phyloP scores from a whole-genome alignment of 2,888 invertebrate genomes.

The Synergus gifuensis region DNA sequence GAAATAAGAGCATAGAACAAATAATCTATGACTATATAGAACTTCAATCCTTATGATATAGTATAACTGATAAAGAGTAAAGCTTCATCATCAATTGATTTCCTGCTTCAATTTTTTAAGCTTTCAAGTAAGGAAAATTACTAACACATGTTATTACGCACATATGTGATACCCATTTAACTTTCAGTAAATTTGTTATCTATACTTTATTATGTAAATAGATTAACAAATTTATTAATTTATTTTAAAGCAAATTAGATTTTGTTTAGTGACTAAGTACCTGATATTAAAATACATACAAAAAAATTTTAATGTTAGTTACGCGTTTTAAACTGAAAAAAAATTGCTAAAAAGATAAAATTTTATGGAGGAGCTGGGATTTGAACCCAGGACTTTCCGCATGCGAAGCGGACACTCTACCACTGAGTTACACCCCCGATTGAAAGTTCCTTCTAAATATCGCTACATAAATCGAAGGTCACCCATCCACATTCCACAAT shows the following conservation, averaged over 20 bases:
- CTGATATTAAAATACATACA: too few species aligned
- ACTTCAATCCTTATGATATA: background rate
- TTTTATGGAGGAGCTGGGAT: slow-evolving; percentile 72
- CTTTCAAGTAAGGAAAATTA: background rate
- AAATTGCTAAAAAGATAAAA: slow-evolving; percentile 45
- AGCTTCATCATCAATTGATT: background rate
- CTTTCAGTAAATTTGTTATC: background rate
- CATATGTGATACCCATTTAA: background rate
- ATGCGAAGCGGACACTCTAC: slow-evolving; percentile 78
- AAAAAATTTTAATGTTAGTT: background rate
- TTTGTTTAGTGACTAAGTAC: too few species aligned
- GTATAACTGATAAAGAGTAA: background rate
- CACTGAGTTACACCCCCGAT: slow-evolving; percentile 77
- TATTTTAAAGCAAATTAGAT: background rate
- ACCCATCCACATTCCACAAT: background rate
- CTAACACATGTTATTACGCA: background rate
- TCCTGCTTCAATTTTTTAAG: background rate
- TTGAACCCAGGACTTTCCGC: slow-evolving; percentile 78
- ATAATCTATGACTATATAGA: background rate
- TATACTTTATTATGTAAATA: background rate
- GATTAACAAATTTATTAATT: background rate
- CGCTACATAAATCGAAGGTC: background rate
- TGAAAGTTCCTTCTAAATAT: background rate
- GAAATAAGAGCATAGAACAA: background rate
- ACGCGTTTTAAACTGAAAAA: background rate